These are phyloP conservation scores for Apeira syringaria DNA, from an alignment of 2,888 invertebrate species.

Conservation along the genomic window DNA sequence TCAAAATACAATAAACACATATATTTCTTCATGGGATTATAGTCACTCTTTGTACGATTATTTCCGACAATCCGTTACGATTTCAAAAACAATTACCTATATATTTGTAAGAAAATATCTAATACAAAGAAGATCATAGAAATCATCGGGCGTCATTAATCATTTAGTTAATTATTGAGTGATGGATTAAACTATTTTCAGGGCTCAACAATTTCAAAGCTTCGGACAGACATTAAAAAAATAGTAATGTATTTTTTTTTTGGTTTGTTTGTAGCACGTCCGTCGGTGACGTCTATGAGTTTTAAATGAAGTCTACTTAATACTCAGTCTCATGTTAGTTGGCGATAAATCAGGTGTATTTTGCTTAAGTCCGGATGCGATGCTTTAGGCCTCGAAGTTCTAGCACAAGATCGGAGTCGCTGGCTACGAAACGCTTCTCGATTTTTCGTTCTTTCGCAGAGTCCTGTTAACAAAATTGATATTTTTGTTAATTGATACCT, in stretches of 20 bases:
- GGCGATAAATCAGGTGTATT: constrained; percentile 59
- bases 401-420: constrained; percentile 85
- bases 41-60: constrained; percentile 79
- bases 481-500: constrained; percentile 1
- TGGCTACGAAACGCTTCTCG: constrained; percentile 86
- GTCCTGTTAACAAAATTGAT: constrained; percentile 56
- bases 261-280: constrained; percentile 41
- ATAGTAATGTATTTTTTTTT: constrained; percentile 34
- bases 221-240: constrained; percentile 15
- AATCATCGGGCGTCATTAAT: constrained; percentile 27
- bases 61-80: constrained; percentile 43
- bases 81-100: constrained; percentile 7
- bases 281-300: constrained; percentile 51
- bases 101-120: constrained; percentile 16
- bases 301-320: constrained; percentile 70
- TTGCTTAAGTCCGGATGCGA: constrained; percentile 80
- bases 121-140: constrained; percentile 17
- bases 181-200: constrained; percentile 19
- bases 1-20: constrained; percentile 57
- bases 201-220: constrained; percentile 16
- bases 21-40: constrained; percentile 59
- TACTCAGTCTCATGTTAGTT: constrained; percentile 81
- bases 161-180: background rate
- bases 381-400: constrained; percentile 87
- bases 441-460: constrained; percentile 67